Percentiles rank a stretch among this genome's conserved stretches.
Conservation (phyloP, 2,113 vertebrate species). For the Zosterops lateralis region DNA sequence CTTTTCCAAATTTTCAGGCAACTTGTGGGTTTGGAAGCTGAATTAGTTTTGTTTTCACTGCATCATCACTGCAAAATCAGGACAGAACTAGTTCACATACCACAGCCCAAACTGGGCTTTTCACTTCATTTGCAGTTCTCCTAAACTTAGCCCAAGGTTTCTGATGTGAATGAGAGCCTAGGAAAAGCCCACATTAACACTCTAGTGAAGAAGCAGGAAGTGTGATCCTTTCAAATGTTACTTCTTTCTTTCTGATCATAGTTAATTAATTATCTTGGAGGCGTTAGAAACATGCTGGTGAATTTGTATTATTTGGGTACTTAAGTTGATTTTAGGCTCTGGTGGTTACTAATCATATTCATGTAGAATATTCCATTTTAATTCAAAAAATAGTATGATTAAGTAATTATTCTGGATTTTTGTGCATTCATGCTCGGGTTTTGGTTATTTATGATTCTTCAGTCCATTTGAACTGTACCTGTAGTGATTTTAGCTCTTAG, state of each 20-base stretch:
- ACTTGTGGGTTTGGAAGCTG: not conserved
- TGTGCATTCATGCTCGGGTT: not conserved
- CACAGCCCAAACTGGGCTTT: not conserved
- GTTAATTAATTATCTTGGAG: not conserved
- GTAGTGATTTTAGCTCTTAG: not conserved
- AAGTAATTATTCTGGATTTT: not conserved
- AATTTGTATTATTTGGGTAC: not conserved
- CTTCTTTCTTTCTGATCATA: not conserved
- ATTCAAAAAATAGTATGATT: not conserved
- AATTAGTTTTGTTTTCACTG: not conserved
- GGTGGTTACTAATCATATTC: not conserved
- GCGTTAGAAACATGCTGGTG: not conserved
- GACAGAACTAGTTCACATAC: not conserved
- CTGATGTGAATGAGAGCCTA: not conserved
- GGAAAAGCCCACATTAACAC: not conserved
- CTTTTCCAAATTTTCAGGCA: constrained; percentile 1
- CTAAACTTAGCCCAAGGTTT: not conserved
- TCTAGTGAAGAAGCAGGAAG: not conserved
- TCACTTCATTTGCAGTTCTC: not conserved
- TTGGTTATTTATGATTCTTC: not conserved
- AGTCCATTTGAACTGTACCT: not conserved
- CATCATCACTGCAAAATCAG: not conserved
- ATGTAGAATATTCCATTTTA: not conserved
- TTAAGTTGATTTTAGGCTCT: not conserved
- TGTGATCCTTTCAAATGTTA: not conserved